Evolutionary conservation across 2,797 vertebrate species (phyloP).

Genomic region (Pseudotriccus pelzelni): DNA sequence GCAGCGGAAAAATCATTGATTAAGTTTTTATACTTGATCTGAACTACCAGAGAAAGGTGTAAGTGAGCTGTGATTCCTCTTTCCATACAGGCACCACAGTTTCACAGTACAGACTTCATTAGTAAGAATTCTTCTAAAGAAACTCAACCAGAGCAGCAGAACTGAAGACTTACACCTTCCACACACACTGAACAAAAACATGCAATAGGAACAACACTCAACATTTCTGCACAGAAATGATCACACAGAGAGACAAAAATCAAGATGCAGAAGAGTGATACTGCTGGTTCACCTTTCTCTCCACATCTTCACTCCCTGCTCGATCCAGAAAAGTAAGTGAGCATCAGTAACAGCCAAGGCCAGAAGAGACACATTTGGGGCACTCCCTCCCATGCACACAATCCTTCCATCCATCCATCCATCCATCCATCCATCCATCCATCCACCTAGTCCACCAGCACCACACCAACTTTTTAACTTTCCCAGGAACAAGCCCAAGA

Average conservation of each 20-base stretch:
- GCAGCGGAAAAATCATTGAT: background rate
- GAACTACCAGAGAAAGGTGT: background rate
- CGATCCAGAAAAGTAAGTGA: background rate
- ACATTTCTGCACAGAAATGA: background rate
- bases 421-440: background rate
- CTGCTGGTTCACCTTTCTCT: background rate
- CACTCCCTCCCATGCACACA: background rate
- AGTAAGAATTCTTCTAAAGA: background rate
- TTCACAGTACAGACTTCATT: background rate
- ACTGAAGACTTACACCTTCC: background rate
- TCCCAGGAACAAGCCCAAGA: background rate
- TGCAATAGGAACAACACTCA: background rate
- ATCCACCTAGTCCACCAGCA: background rate
- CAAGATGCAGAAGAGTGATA: background rate
- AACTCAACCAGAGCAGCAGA: background rate
- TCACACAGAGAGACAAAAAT: background rate
- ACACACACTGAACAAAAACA: background rate
- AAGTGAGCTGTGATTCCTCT: background rate
- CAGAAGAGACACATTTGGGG: background rate
- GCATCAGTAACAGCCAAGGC: background rate
- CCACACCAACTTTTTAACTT: background rate
- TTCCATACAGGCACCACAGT: background rate
- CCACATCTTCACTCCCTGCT: background rate
- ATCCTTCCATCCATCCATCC: background rate
- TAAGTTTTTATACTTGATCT: background rate